Evolutionary conservation across 1,140 invertebrate genomes (phyloP), one percentile per base, ranked within the genome.

Genomic region (Cydia pomonella): DNA sequence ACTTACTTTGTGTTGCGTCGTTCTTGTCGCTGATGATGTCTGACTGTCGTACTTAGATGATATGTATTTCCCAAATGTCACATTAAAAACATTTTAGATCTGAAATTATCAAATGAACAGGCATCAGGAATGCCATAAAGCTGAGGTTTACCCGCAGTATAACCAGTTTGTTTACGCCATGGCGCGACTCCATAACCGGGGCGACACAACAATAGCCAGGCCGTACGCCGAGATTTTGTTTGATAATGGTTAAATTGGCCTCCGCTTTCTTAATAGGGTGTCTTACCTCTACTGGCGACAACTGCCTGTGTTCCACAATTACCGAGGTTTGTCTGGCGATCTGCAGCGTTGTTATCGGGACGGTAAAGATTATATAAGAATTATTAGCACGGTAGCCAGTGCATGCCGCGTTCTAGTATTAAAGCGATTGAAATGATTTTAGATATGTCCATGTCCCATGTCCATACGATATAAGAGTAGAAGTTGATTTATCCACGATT

Each of bases 201-300:
- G 81, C 80, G 85, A 89, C 85, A 85, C 75, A 86, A 87, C 85
- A 89, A 87, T 87, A 79, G 84, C 79, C 47, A 79, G 79, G 75
- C 74, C 74, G 76, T 69, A 77, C 78, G 77, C 73, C 75, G 72
- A 89, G 84, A 89, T 89, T 84, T 80, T 76, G 79, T 79, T 75
- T 75, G 84, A 89, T 89, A 87, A 87, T 84, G 76, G 77, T 73
- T 87, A 85, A 86, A 86, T 85, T 87, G 85, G 82, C 84, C 81
- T 44, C 75, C 74, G 73, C 76, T 72, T 73, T 73, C 79, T 84
- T 86, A 86, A 84, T 86, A 86, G 81, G 80, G 79, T 79, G 74
- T 79, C 75, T 77, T 75, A 73, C 76, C 73, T 79, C 73, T 76
- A 77, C 75, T 59, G 69, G 76, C 77, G 84, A 83, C 82, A 84